Evolutionary conservation across 2,113 vertebrate species (phyloP).

Genomic region (Empidonax traillii): DNA sequence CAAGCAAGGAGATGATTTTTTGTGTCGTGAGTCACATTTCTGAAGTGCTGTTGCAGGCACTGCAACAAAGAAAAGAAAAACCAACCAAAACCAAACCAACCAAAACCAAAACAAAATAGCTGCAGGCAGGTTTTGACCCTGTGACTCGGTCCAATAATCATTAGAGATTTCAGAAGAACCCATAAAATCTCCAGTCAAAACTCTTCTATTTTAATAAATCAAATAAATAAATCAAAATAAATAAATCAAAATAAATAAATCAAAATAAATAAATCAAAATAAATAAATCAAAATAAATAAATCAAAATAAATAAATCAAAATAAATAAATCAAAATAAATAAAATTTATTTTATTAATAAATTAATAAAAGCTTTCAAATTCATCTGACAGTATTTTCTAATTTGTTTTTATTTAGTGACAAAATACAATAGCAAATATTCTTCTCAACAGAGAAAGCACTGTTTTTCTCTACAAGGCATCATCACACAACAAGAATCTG

Average conservation of each 20-base stretch:
- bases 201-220: background rate
- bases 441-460: background rate
- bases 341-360: no score
- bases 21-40: background rate
- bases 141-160: background rate
- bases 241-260: no score
- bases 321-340: background rate
- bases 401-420: background rate
- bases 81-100: background rate
- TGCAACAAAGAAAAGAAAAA: background rate
- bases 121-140: background rate
- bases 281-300: background rate
- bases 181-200: background rate
- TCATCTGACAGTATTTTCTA: background rate
- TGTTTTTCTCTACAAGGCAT: background rate
- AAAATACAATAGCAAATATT: background rate
- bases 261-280: background rate
- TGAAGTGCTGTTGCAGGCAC: background rate
- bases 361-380: background rate
- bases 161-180: background rate
- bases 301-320: no score
- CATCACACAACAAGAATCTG: background rate
- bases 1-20: fast-evolving
- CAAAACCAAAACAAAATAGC: background rate
- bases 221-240: background rate